Evolutionary conservation across 2,888 invertebrate species (phyloP), one percentile per base, ranked within the genome.

Genomic region (Hoplodrina ambigua): DNA sequence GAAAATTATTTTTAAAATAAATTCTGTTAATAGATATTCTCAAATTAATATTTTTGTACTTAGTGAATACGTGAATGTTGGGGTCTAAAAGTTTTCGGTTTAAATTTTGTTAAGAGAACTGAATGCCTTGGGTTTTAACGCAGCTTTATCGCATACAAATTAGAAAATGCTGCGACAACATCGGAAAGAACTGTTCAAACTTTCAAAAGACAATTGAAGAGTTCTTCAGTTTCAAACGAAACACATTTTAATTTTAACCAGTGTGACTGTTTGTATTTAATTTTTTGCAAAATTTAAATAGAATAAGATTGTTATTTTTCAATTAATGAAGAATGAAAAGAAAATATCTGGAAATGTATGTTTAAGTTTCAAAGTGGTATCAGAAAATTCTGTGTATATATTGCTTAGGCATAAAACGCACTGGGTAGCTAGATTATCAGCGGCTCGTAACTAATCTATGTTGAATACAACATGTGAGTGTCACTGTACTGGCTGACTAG

Each of bases 41-140:
- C 88, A 91, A 92, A 94, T 93, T 93, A 89, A 95, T 96, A 96
- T 96, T 96, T 96, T 96, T 95, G 88, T 96, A 96, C 95, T 93
- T 94, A 94, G 94, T 88, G 80, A 91, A 92, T 94, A 94, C 87
- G 88, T 87, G 88, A 85, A 81, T 81, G 79, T 75, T 82, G 83
- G 83, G 83, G 75, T 83, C 80, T 85, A 81, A 83, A 85, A 82
- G 82, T 84, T 86, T 87, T 81, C 76, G 86, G 85, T 80, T 76
- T 75, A 59, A 72, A 70, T 30, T 71, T 61, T 78, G 70, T 70
- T 67, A 67, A 74, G 75, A 62, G 41, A 60, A 64, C 41, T 63
- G 50, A 81, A 72, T 66, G 44, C 59, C 50, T 70, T 66, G 41
- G 17, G 62, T 54, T 68, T 20, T 19, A 20, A 15, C 30, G 82